These are phyloP conservation scores for Barbus barbus DNA, from an alignment of 2,113 vertebrate species.

Conservation along the genomic window DNA sequence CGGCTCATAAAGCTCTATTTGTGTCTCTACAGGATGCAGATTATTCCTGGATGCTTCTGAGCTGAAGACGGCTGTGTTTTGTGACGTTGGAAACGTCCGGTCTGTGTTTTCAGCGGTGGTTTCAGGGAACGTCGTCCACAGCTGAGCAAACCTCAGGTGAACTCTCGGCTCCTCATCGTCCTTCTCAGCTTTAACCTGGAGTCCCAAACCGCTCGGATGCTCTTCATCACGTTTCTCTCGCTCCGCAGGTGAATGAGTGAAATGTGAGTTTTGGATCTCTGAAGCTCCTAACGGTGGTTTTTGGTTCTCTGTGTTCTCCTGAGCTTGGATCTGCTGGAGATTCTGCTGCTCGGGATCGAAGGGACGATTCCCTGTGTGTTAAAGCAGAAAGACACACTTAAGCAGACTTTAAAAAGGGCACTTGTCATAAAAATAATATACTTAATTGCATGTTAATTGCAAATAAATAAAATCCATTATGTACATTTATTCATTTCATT, in stretches of 20 bases:
- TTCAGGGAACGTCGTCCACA: neutral
- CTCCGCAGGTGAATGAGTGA: neutral
- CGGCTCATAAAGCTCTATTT: neutral
- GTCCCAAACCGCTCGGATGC: neutral
- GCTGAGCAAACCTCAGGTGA: neutral
- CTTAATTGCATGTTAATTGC: too few species aligned
- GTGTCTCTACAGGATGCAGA: neutral
- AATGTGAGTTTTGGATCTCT: conserved; percentile 7
- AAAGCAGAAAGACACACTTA: too few species aligned
- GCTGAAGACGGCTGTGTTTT: neutral
- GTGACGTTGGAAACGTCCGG: neutral
- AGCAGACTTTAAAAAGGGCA: too few species aligned
- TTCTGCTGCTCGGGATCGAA: too few species aligned
- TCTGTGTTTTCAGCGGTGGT: neutral
- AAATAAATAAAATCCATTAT: too few species aligned
- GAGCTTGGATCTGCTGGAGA: too few species aligned
- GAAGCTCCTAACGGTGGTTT: neutral
- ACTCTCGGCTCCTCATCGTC: conserved; percentile 48
- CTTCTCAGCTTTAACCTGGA: conserved; percentile 58
- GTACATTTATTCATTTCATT: too few species aligned
- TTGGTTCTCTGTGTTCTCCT: too few species aligned
- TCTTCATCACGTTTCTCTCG: too few species aligned
- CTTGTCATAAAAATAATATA: too few species aligned
- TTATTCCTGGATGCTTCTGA: rapidly evolving
- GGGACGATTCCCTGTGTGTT: too few species aligned